Base-by-base conservation (phyloP, 2,888 invertebrate species). In the Amblyjoppa proteus region DNA sequence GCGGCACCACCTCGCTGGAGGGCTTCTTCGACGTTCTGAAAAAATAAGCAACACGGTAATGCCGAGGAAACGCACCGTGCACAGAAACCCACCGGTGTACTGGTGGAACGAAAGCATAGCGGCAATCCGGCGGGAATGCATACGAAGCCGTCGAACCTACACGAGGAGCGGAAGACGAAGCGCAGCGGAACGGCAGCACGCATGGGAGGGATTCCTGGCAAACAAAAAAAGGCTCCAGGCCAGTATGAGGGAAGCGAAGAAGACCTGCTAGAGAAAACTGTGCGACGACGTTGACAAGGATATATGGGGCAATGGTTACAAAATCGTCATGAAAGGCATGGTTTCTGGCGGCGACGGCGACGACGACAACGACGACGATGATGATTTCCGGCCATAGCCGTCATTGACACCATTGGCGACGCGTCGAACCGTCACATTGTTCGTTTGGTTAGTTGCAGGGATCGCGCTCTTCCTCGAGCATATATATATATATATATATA, bases 31-130 rank as follows among this genome's bases (percentile, higher is more conserved):
- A 69, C n/a, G 45, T 45, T 11, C 45, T 69, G 38, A 69, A 41
- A 45, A 49, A 45, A 69, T 28, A n/a, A 69, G 69, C 45, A 69
- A 38, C 45, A 69, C 9, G 13, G 45, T 45, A 45, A 69, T 69
- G 69, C 69, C 45, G 20, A 69, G 25, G 45, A 69, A 69, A 68
- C 68, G 45, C 45, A 38, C 41, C 16, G 41, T 41, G 11, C 66
- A 66, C 34, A 45, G 28, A 20, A 28, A 49, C 20, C 76, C 76
- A 34, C 69, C 68, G 51, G 79, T 79, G 25, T 69, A 70, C 79
- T 79, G 70, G 79, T 79, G 70, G 79, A 53, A 51, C 28, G 70
- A 51, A 28, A 51, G 45, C 28, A 66, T 77, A 25, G 68, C 66
- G 25, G 66, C 25, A 16, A 64, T 66, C 11, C 61, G 71, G 25